phyloP scores from a whole-genome alignment of 2,888 invertebrate species.

The Dynastes grantii region DNA sequence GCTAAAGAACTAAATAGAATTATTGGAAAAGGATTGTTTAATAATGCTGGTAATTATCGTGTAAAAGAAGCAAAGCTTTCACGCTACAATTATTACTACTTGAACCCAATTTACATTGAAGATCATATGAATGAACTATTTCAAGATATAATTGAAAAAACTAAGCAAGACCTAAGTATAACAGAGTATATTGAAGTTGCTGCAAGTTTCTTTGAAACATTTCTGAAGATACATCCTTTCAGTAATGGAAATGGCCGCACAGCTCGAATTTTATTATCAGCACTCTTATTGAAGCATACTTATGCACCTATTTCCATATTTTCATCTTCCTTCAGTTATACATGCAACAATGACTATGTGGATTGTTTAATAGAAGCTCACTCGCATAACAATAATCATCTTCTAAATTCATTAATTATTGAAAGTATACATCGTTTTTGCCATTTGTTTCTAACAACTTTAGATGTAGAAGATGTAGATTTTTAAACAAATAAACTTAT shows the following conservation, averaged over 20 bases:
- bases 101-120: conserved; percentile 1
- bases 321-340: conserved; percentile 9
- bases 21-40: conserved; percentile 22
- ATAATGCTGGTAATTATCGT: conserved; percentile 26
- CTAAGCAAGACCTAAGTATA: background rate
- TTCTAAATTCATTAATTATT: conserved; percentile 22
- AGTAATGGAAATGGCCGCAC: conserved; percentile 14
- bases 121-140: conserved; percentile 22
- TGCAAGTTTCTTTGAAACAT: conserved; percentile 15
- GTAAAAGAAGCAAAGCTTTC: conserved; percentile 10
- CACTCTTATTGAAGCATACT: conserved; percentile 14
- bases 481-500: background rate
- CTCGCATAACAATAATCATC: conserved; percentile 4
- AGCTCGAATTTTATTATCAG: conserved; percentile 23
- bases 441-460: background rate
- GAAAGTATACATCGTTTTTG: conserved; percentile 28
- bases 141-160: background rate
- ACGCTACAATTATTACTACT: conserved; percentile 6
- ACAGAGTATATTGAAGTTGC: background rate
- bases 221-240: conserved; percentile 27
- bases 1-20: conserved; percentile 8
- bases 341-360: conserved; percentile 19
- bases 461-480: conserved; percentile 17
- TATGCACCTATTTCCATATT: conserved; percentile 26
- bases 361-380: conserved; percentile 28